A percentile compares a stretch with the other conserved stretches of the same genome.
Evolutionary conservation across 2,888 invertebrate genomes (phyloP).

Genomic region (Calliphora vomitoria): DNA sequence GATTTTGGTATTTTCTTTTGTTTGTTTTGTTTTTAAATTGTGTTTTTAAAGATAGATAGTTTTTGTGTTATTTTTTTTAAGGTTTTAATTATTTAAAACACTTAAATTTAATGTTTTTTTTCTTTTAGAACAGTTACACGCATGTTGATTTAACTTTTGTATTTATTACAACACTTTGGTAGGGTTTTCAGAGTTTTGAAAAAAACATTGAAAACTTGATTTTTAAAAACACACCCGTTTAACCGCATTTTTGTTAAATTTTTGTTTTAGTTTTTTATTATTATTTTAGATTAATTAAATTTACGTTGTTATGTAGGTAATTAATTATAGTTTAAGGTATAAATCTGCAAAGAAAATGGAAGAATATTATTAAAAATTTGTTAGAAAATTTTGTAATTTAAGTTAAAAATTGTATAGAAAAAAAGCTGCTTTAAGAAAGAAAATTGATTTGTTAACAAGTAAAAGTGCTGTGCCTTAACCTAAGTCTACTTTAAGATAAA

Average conservation of each 20-base stretch:
- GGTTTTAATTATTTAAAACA: constrained; percentile 54
- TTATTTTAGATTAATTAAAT: neutral
- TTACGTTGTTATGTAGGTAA: neutral
- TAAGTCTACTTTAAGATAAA: too few species aligned
- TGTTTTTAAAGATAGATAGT: constrained; percentile 19
- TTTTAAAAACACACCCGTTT: constrained; percentile 58
- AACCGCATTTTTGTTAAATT: constrained; percentile 62
- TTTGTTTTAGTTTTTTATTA: neutral
- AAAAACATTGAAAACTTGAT: constrained; percentile 71
- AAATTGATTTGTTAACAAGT: too few species aligned
- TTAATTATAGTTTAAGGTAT: constrained; percentile 27
- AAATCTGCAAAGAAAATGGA: constrained; percentile 42
- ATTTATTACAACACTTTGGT: constrained; percentile 77
- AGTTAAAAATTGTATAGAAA: neutral
- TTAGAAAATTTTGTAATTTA: neutral
- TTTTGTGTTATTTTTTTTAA: neutral
- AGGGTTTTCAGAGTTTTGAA: constrained; percentile 76
- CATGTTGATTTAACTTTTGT: constrained; percentile 76
- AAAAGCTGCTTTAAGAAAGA: neutral
- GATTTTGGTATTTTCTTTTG: constrained; percentile 27
- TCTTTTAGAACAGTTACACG: constrained; percentile 14
- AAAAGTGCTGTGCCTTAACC: too few species aligned
- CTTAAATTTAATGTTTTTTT: constrained; percentile 21
- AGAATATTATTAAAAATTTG: neutral
- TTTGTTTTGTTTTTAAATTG: constrained; percentile 17